Base-by-base conservation (phyloP, 2,888 invertebrate genomes). In the Orthosia gothica region DNA sequence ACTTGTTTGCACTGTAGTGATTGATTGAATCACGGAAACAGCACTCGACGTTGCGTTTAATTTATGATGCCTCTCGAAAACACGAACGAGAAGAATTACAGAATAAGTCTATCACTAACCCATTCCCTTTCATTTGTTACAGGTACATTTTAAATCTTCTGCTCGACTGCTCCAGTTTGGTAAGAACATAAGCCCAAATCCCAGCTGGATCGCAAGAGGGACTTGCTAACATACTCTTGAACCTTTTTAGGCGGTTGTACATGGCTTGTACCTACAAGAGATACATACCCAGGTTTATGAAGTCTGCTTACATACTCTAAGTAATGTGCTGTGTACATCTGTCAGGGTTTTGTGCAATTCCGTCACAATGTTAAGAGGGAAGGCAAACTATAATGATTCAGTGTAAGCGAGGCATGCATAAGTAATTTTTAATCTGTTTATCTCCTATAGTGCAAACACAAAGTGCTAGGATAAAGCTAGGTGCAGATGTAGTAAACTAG, bases 341-440 rank as follows among this genome's bases (percentile, higher is more conserved):
- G 78, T 47, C 68, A 58, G 18, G 73, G 13, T 50, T 66, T 67
- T 65, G 15, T 64, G 52, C 57, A 54, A 23, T 47, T 32, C 13
- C 49, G 16, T 40, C 32, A 49, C 52, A 20, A 26, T 12, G 57
- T 66, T 45, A 58, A 74, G 66, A 74, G 47, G 57, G 26, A 13
- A 49, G 32, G 57, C 18, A 32, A 66, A 74, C 57, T 61, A 16
- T 45, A 62, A 66, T 66, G 66, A 15, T 40, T 13, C 3, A n/a
- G 47, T 20, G 32, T 5, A 52, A 57, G 61, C 59, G 26, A 70
- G 65, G 70, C 57, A 58, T 81, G 82, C 79, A 81, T 81, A 70
- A 81, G 57, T 82, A 74, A 81, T 82, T 74, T 82, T 79, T 79
- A 82, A 81, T 82, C 74, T 74, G 70, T 64, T 59, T 70, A 59